Conservation (phyloP, 2,797 vertebrate species). For the Scolopax rusticola region DNA sequence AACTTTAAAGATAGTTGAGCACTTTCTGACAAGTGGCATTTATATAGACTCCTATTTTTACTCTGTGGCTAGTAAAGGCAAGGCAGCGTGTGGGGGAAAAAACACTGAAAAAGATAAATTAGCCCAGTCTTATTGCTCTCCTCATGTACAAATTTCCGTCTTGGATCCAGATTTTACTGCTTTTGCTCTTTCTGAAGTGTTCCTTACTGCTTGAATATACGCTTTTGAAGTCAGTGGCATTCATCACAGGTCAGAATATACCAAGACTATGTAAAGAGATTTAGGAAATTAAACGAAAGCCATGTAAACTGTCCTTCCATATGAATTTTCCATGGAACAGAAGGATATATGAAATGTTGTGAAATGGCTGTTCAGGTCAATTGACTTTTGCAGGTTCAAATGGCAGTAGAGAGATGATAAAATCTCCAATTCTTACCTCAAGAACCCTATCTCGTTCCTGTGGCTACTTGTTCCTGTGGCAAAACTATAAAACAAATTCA, state of each 20-base stretch:
- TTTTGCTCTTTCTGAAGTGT: neutral
- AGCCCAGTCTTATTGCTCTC: neutral
- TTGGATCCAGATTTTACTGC: neutral
- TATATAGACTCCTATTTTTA: neutral
- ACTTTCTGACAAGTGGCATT: neutral
- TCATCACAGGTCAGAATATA: neutral
- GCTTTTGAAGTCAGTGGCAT: neutral
- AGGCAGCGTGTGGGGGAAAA: neutral
- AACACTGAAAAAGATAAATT: neutral
- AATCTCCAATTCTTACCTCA: accelerated
- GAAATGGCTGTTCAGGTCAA: neutral
- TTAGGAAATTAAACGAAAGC: neutral
- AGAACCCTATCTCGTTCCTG: neutral
- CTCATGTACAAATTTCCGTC: neutral
- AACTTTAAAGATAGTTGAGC: neutral
- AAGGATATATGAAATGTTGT: neutral
- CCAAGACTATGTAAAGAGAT: neutral
- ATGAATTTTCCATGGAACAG: neutral
- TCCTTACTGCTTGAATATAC: neutral
- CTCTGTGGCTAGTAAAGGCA: neutral
- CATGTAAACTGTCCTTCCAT: neutral
- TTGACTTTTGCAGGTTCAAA: neutral
- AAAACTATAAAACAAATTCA: neutral
- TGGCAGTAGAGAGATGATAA: neutral
- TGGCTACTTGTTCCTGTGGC: neutral